phyloP scores from a whole-genome alignment of 2,797 vertebrate genomes.

The Rhinophrynus dorsalis region DNA sequence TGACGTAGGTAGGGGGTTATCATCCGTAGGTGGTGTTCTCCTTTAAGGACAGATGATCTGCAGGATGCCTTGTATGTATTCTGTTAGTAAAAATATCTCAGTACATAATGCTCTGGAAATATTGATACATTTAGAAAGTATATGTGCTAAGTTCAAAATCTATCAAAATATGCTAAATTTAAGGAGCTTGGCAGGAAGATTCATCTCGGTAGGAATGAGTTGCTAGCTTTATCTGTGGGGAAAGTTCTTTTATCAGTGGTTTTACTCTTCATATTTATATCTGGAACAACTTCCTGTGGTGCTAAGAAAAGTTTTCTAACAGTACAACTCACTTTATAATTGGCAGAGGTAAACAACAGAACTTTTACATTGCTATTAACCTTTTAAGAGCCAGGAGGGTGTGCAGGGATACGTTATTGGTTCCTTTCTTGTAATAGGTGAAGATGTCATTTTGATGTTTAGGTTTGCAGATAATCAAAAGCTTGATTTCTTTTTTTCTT shows the following conservation, averaged over 20 bases:
- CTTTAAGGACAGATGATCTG: too few species aligned
- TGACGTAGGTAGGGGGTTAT: too few species aligned
- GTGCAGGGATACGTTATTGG: neutral
- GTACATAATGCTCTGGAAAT: constrained; percentile 6
- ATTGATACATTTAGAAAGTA: neutral
- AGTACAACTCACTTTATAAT: constrained; percentile 9
- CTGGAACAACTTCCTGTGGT: neutral
- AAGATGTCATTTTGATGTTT: too few species aligned
- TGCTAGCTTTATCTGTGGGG: neutral
- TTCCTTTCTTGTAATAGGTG: too few species aligned
- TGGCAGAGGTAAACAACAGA: neutral
- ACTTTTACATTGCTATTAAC: neutral
- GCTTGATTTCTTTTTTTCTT: too few species aligned
- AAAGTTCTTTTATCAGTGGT: neutral
- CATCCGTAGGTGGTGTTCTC: too few species aligned
- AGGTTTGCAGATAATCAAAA: too few species aligned
- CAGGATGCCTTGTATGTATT: neutral
- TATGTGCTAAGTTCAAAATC: neutral
- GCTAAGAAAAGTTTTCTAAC: neutral
- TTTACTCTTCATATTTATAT: neutral
- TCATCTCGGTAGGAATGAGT: neutral
- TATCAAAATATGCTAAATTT: neutral
- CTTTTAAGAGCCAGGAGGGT: too few species aligned
- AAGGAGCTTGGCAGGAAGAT: neutral
- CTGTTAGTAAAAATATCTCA: neutral